A percentile compares a stretch with the other conserved stretches of the same genome.
Evolutionary conservation across 2,797 vertebrate species (phyloP).

Genomic region (Lophotriccus pileatus): DNA sequence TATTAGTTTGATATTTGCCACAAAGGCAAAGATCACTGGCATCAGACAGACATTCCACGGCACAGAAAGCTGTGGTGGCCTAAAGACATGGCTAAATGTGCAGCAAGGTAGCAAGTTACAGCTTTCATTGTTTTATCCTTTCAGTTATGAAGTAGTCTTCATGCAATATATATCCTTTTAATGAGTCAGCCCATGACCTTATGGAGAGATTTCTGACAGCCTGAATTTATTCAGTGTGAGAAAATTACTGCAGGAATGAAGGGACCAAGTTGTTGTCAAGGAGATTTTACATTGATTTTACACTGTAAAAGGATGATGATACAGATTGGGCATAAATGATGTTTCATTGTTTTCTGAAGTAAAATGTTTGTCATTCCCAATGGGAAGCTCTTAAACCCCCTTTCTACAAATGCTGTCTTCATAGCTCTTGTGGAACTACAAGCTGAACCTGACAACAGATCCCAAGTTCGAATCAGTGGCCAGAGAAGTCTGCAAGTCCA

Average conservation of each 20-base stretch:
- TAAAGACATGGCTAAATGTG: neutral
- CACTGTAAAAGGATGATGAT: neutral
- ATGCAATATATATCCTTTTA: neutral
- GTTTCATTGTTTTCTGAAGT: neutral
- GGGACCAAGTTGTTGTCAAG: neutral
- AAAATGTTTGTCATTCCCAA: neutral
- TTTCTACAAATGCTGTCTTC: neutral
- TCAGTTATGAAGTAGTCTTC: neutral
- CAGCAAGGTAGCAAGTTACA: neutral
- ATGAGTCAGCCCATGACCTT: neutral
- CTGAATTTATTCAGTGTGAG: neutral
- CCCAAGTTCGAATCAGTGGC: constrained; percentile 94
- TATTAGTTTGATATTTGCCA: neutral
- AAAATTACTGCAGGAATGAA: neutral
- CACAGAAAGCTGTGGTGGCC: neutral
- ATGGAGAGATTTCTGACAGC: neutral
- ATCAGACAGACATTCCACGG: neutral
- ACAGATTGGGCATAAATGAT: neutral
- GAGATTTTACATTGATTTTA: neutral
- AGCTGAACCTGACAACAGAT: constrained; percentile 91
- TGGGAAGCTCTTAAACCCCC: neutral
- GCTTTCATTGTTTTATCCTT: neutral
- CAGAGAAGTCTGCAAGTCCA: constrained; percentile 90
- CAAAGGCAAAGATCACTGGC: neutral
- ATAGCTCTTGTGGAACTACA: constrained; percentile 95